Percentiles rank a stretch among this genome's conserved stretches.
phyloP scores from a whole-genome alignment of 2,797 vertebrate species.

The Apogon talboti region DNA sequence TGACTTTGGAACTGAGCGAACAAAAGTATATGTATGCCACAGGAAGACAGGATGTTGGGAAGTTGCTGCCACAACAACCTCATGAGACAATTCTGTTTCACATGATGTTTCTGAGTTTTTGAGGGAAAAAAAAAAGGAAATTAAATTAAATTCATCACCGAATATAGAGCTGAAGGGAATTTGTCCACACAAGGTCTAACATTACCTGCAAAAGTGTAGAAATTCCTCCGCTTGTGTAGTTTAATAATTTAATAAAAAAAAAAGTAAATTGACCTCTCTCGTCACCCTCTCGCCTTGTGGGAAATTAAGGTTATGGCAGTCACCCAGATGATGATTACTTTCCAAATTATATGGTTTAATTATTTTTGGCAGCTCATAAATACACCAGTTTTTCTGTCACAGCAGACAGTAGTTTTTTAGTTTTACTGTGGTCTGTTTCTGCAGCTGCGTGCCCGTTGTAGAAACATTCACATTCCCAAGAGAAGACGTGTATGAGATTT shows the following conservation, averaged over 20 bases:
- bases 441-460: conserved; percentile 17
- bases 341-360: conserved; percentile 58
- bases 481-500: background rate
- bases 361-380: conserved; percentile 66
- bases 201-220: conserved; percentile 16
- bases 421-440: conserved; percentile 53
- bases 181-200: conserved; percentile 4
- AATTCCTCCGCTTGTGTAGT: background rate
- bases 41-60: conserved; percentile 21
- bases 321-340: conserved; percentile 55
- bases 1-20: conserved; percentile 67
- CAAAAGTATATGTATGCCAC: conserved; percentile 41
- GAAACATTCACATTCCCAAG: conserved; percentile 18
- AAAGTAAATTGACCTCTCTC: conserved; percentile 9
- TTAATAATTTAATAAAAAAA: conserved; percentile 15
- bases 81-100: conserved; percentile 7
- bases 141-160: background rate
- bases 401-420: conserved; percentile 61
- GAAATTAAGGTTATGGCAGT: conserved; percentile 43
- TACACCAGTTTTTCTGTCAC: conserved; percentile 47
- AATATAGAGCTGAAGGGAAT: background rate
- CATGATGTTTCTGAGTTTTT: background rate
- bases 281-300: conserved; percentile 20
- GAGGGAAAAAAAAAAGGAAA: background rate
- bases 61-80: conserved; percentile 15